Base-by-base conservation (phyloP, 1,140 invertebrate genomes). In the Plutomurus gul region DNA sequence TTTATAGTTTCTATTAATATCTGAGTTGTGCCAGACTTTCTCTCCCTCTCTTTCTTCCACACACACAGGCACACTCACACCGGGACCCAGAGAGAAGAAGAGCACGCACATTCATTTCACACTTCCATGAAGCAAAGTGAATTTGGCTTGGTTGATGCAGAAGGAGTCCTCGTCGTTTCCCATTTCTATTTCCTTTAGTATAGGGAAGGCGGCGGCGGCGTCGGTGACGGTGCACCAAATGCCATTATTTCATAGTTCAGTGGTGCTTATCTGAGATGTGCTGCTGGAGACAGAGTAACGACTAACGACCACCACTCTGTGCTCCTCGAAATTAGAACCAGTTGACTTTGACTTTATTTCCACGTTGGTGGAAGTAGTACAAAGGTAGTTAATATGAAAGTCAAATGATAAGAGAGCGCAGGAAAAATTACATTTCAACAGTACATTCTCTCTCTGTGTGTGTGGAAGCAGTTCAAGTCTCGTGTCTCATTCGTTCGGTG, bases 251-350 rank as follows among this genome's bases (percentile, higher is more conserved):
- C 56, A 65, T 65, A 65, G 56, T 65, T 65, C 56, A 65, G 56
- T 65, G 56, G 56, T 65, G 56, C 56, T 65, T 65, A 65, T 65
- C 56, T 65, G 56, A 65, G 56, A 65, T 65, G 56, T 65, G 56
- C 27, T 65, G 56, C 27, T 65, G 56, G 56, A 65, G 56, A 65
- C 56, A 65, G 56, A 65, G 56, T 65, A 33, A 65, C 56, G 56
- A 65, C 56, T 65, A 65, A 65, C 56, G 56, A 65, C 56, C 56
- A 65, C 56, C n/a, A n/a, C n/a, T n/a, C n/a, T 65, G 27, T 30
- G 27, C 56, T 33, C 27, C 56, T 65, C 56, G 25, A 51, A 51
- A 51, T 22, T 18, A 51, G 47, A 51, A 51, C 27, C 25, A 33
- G 51, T 30, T 60, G 22, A 30, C 51, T 60, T 30, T 60, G 22